Evolutionary conservation across 2,888 invertebrate genomes (phyloP).

Genomic region (Epicampocera succincta): DNA sequence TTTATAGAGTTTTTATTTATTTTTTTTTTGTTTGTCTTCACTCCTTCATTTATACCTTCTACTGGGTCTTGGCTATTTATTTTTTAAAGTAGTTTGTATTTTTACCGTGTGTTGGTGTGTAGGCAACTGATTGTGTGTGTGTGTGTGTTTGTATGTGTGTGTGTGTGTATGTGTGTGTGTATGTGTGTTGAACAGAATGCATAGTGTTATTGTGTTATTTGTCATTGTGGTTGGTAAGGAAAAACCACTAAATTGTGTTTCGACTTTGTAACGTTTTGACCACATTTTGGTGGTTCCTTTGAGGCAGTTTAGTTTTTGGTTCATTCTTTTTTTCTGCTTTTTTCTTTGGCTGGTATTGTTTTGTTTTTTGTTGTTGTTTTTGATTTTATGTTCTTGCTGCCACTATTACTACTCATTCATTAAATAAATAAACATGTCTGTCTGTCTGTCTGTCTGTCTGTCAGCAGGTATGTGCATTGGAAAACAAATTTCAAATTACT

Average conservation of each 20-base stretch:
- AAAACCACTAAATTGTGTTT: conserved; percentile 80
- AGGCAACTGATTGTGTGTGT: conserved; percentile 19
- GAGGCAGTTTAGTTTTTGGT: conserved; percentile 53
- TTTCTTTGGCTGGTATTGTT: not conserved
- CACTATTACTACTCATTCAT: not conserved
- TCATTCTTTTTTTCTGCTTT: not conserved
- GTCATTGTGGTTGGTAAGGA: conserved; percentile 74
- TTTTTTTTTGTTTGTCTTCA: conserved; percentile 14
- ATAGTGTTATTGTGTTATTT: conserved; percentile 71
- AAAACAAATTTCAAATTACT: no score
- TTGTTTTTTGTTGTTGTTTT: conserved; percentile 2
- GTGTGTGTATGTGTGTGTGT: conserved; percentile 40
- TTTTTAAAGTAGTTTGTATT: conserved; percentile 23
- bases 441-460: no score
- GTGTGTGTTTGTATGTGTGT: conserved; percentile 34
- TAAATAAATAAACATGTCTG: not conserved
- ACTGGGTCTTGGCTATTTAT: conserved; percentile 36
- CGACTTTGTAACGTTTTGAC: conserved; percentile 77
- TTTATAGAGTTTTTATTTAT: not conserved
- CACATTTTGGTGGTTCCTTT: conserved; percentile 76
- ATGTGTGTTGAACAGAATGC: conserved; percentile 34
- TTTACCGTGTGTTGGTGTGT: not conserved
- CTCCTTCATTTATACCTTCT: conserved; percentile 17
- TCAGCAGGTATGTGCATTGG: no score
- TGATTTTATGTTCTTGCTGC: not conserved